A percentile compares a stretch with the other conserved stretches of the same genome.
These are phyloP conservation scores for Oikopleura vanhoeffeni DNA, from an alignment of 23 tunicate genomes.

Conservation along the genomic window DNA sequence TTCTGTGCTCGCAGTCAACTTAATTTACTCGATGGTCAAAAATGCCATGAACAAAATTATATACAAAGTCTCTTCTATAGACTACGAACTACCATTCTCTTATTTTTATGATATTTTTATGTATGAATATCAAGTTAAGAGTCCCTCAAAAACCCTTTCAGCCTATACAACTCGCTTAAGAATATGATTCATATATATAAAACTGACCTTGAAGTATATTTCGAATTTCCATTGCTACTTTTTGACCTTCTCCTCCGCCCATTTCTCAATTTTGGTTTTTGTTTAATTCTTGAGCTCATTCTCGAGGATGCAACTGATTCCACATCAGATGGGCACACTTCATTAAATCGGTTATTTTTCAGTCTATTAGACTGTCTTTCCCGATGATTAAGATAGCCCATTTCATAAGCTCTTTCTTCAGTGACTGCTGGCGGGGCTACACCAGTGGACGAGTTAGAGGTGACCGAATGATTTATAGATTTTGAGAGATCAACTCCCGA, in stretches of 20 bases:
- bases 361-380: background rate
- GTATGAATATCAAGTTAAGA: too few species aligned
- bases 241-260: background rate
- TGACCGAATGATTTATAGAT: background rate
- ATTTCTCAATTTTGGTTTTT: background rate
- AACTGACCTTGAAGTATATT: background rate
- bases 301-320: background rate
- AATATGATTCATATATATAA: too few species aligned
- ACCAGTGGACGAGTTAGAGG: background rate
- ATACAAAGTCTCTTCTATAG: too few species aligned
- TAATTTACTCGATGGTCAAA: too few species aligned
- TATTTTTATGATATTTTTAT: too few species aligned
- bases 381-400: background rate
- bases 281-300: background rate
- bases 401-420: background rate
- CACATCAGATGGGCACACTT: background rate
- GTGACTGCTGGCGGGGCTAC: background rate
- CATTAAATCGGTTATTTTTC: too few species aligned
- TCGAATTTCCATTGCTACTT: background rate
- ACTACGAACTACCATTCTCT: too few species aligned
- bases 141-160: too few species aligned
- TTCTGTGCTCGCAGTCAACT: too few species aligned
- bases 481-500: background rate
- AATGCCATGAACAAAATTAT: too few species aligned
- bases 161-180: too few species aligned